Evolutionary conservation across 2,797 vertebrate genomes (phyloP), one percentile per base, ranked within the genome.

Genomic region (Liparis tanakae): DNA sequence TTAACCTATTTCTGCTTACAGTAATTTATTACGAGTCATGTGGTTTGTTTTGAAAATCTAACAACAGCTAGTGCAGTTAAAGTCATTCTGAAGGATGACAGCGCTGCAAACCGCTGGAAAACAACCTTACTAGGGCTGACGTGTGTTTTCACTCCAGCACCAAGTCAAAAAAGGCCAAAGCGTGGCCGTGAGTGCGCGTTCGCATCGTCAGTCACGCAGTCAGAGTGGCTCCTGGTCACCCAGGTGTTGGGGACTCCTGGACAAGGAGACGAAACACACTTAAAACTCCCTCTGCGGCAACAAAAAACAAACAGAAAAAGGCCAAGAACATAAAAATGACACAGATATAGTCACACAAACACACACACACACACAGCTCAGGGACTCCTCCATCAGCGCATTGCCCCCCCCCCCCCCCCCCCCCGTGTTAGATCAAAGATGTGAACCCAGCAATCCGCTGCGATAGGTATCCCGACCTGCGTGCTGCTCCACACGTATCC

Each of bases 401-500:
- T 50, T 50, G 34, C 46, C 22, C 2, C 37, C 37, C n/a, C n/a
- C n/a, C n/a, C n/a, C n/a, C n/a, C n/a, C n/a, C n/a, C n/a, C n/a
- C n/a, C n/a, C 36, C 56, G 18, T 2, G 1, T 70, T 18, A 61
- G 75, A 86, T 84, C 55, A 85, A 82, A 83, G 81, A 63, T 10
- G 41, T n/a, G 71, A 55, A 70, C 61, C 22, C 53, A 30, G 25
- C 74, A 67, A 48, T 64, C 17, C 6, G 17, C 34, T 72, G 58
- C 51, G 86, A 91, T 89, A 18, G 54, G 43, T 17, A 86, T 88
- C 81, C 72, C 10, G 43, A 81, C 66, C 82, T 77, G 54, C 54
- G 30, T 85, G 80, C 69, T 65, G 85, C 62, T 88, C 80, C 81
- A 74, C 89, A 89, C 83, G 86, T 90, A 90, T 79, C 79, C 78